Base-by-base conservation (phyloP, 2,797 vertebrate genomes). In the Thaleichthys pacificus region DNA sequence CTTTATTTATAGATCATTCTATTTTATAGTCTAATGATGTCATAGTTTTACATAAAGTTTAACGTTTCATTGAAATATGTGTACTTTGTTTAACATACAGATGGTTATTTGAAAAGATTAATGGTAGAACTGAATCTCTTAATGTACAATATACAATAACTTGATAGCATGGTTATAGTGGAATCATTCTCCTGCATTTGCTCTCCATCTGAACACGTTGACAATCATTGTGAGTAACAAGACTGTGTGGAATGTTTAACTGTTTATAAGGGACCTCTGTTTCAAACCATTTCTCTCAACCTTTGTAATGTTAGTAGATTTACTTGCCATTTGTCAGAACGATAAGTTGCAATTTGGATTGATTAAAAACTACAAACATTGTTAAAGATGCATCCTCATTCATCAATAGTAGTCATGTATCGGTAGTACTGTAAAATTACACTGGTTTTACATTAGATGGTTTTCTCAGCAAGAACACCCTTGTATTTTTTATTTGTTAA, bases 1-100 rank as follows among this genome's bases (percentile, higher is more conserved):
- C 74, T 77, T 90, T 88, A 88, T 89, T 87, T 89, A 84, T 84
- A 71, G 80, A 86, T 61, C 1, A 74, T 68, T 88, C 73, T 89
- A 84, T 87, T 90, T 87, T 87, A 78, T 76, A 86, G 82, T 89
- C 42, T 88, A 85, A 80, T 76, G 63, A 80, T 69, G 77, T 82
- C 70, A 85, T 77, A 91, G 77, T 82, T 90, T 86, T 87, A 82
- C 76, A 69, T 70, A 68, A 80, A 78, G 78, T 85, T 81, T 84
- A 88, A 83, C 38, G 66, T 82, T 87, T 65, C 68, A 81, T 83
- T 84, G 62, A 61, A 73, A 79, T 84, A 68, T 74, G 61, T 85
- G 30, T 79, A 76, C 66, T 79, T 76, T 71, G 67, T 80, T 67
- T 71, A 51, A 82, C 65, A 24, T 71, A 54, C 64, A 78, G 77